Percentiles rank a stretch among this genome's conserved stretches.
Evolutionary conservation across 1,140 invertebrate genomes (phyloP).

Genomic region (Zaprionus inermis): DNA sequence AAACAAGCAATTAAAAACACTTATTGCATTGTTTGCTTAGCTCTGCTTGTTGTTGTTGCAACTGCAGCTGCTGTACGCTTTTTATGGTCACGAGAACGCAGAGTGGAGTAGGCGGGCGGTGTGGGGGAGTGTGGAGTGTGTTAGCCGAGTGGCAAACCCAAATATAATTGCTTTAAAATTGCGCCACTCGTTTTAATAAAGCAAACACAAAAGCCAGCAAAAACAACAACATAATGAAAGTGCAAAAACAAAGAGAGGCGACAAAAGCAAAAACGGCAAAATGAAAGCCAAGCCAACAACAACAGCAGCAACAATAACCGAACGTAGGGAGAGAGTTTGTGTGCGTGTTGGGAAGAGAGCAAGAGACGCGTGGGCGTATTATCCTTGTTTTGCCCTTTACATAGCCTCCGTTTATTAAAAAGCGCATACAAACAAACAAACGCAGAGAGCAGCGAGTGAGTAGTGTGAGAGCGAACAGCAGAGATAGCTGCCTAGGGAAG

Average conservation of each 20-base stretch:
- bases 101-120: too few relatives aligned
- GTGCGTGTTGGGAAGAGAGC: not conserved
- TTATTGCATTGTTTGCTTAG: conserved; percentile 36
- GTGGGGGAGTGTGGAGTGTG: not conserved
- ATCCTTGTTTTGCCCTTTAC: conserved; percentile 50
- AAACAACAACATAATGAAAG: conserved; percentile 36
- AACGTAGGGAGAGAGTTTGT: conserved; percentile 1
- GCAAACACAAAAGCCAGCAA: conserved; percentile 48
- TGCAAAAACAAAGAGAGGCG: conserved; percentile 35
- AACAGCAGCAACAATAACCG: conserved; percentile 9
- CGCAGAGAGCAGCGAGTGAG: not conserved
- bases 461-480: conserved; percentile 1
- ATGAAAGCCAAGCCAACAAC: conserved; percentile 24
- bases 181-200: conserved; percentile 71
- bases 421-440: conserved; percentile 48
- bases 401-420: conserved; percentile 53
- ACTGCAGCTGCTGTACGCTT: not conserved
- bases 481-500: conserved; percentile 37
- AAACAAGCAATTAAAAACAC: conserved; percentile 53
- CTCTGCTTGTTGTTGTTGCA: conserved; percentile 7
- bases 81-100: not conserved
- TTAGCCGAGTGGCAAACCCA: conserved; percentile 40
- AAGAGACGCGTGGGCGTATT: conserved; percentile 36
- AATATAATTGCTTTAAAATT: conserved; percentile 72
- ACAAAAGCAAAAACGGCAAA: conserved; percentile 41